Percentiles rank a stretch among this genome's conserved stretches.
These are phyloP conservation scores for Petrophora chlorosata DNA, from an alignment of 2,888 invertebrate genomes.

Conservation along the genomic window DNA sequence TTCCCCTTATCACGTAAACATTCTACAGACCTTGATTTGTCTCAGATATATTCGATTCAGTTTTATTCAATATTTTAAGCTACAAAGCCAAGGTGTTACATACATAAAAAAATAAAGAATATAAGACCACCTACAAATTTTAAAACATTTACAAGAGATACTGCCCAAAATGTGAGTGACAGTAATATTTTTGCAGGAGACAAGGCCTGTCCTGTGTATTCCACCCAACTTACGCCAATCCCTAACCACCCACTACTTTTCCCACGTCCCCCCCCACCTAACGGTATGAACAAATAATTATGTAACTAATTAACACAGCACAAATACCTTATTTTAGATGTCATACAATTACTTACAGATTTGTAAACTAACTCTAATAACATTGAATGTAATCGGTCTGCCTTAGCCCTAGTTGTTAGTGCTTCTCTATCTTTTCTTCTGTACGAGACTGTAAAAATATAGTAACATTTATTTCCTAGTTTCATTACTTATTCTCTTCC, in stretches of 20 bases:
- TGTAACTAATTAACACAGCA: constrained; percentile 41
- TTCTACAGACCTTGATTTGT: not conserved
- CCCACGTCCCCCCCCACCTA: constrained; percentile 24
- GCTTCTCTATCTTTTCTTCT: constrained; percentile 33
- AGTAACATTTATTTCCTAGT: constrained; percentile 21
- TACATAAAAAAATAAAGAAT: no score
- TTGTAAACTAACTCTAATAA: constrained; percentile 48
- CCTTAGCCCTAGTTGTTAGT: constrained; percentile 46
- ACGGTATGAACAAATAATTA: constrained; percentile 42
- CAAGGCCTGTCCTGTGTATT: constrained; percentile 35
- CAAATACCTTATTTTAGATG: constrained; percentile 39
- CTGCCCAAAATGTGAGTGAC: no score
- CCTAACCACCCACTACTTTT: constrained; percentile 24
- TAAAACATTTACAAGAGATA: no score
- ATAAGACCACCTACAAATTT: no score
- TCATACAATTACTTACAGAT: constrained; percentile 34
- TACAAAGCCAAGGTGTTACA: no score
- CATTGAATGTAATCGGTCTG: constrained; percentile 41
- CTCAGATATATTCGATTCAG: not conserved
- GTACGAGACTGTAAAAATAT: constrained; percentile 26
- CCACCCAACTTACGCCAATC: constrained; percentile 31
- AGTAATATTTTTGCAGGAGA: constrained; percentile 34
- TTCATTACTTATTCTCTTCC: constrained; percentile 30
- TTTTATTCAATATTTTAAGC: no score
- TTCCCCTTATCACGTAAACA: constrained; percentile 7